These are phyloP conservation scores for Helicoverpa assulta DNA, from an alignment of 2,888 invertebrate genomes.

Conservation along the genomic window DNA sequence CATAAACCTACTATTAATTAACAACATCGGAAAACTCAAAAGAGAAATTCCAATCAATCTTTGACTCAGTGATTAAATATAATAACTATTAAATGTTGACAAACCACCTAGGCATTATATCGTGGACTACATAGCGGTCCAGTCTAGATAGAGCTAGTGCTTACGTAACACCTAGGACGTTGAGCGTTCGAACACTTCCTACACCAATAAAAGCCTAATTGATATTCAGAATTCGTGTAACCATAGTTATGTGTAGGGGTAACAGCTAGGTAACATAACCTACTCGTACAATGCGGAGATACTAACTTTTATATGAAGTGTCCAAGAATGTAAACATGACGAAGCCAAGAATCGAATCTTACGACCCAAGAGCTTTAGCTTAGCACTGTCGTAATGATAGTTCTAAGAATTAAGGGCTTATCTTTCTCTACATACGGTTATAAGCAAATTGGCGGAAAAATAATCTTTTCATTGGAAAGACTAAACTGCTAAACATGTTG, in stretches of 20 bases:
- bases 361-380: too few species aligned
- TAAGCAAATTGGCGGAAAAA: too few species aligned
- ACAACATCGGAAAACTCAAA: slow-evolving; percentile 30
- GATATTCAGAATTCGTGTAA: slow-evolving; percentile 6
- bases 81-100: slow-evolving; percentile 43
- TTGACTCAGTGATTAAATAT: slow-evolving; percentile 48
- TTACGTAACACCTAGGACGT: slow-evolving; percentile 45
- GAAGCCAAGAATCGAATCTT: too few species aligned
- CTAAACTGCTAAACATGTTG: too few species aligned
- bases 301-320: too few species aligned
- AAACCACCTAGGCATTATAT: slow-evolving; percentile 32
- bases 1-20: not conserved
- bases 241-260: not conserved
- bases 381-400: too few species aligned
- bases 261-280: too few species aligned
- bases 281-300: too few species aligned
- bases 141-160: slow-evolving; percentile 23
- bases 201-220: slow-evolving; percentile 7
- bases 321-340: too few species aligned
- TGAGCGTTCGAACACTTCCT: slow-evolving; percentile 38
- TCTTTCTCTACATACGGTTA: too few species aligned
- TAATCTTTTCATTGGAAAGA: too few species aligned
- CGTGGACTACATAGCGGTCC: slow-evolving; percentile 19
- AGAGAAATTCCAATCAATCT: slow-evolving; percentile 37
- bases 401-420: too few species aligned